Percentiles rank a stretch among this genome's conserved stretches.
These are phyloP conservation scores for Varecia variegata DNA, from an alignment of 2,797 vertebrate genomes.

Conservation along the genomic window DNA sequence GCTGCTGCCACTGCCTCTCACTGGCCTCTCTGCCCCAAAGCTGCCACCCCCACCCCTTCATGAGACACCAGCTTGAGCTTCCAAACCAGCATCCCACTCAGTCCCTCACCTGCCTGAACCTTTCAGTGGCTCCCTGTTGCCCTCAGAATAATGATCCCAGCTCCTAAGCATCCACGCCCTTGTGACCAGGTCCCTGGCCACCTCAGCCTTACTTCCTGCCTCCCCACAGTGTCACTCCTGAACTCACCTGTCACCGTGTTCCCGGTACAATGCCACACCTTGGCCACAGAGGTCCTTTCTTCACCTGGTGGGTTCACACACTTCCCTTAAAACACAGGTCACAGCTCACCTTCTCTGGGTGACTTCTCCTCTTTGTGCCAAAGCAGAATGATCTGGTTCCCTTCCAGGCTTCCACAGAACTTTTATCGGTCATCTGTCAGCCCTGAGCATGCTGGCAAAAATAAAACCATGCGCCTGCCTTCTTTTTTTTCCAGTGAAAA, in stretches of 20 bases:
- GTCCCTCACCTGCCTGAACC: background rate
- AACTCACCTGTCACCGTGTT: background rate
- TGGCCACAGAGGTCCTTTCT: background rate
- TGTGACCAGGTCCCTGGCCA: background rate
- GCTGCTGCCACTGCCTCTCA: background rate
- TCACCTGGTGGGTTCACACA: background rate
- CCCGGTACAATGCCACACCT: background rate
- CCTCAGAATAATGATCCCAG: background rate
- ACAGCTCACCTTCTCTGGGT: background rate
- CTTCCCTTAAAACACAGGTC: background rate
- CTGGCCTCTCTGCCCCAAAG: background rate
- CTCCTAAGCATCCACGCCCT: background rate
- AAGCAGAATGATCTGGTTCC: background rate
- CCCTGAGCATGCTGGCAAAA: background rate
- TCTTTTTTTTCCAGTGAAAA: background rate
- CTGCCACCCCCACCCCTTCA: background rate
- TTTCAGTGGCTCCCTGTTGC: background rate
- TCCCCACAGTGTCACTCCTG: background rate
- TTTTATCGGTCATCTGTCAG: background rate
- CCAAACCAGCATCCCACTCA: background rate
- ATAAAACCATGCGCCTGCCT: background rate
- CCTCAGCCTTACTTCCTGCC: background rate
- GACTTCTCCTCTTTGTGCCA: background rate
- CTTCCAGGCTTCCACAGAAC: background rate
- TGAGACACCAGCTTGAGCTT: background rate